Conservation (phyloP, 2,888 invertebrate genomes). For the Orthonevra nobilis region DNA sequence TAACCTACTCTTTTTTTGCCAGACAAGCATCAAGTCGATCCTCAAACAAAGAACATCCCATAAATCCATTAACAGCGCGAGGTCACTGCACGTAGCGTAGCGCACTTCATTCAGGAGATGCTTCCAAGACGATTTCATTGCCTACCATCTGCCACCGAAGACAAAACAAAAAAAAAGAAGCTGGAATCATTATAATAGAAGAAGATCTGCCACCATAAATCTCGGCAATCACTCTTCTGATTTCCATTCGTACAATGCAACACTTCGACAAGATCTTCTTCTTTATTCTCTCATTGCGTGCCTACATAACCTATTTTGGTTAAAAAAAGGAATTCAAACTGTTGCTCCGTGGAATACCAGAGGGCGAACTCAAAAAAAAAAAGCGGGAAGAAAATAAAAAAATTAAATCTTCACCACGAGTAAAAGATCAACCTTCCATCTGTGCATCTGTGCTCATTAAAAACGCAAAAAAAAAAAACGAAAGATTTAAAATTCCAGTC, state of each 20-base stretch:
- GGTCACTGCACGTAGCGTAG: slow-evolving; percentile 33
- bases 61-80: slow-evolving; percentile 38
- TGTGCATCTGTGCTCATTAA: slow-evolving; percentile 63
- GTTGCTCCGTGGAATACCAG: slow-evolving; percentile 40
- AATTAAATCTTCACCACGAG: slow-evolving; percentile 53
- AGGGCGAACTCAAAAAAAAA: slow-evolving; percentile 12
- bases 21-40: too few relatives aligned
- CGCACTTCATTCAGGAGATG: slow-evolving; percentile 13
- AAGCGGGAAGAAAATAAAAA: slow-evolving; percentile 25
- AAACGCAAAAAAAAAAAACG: slow-evolving; percentile 16
- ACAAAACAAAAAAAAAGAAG: slow-evolving; percentile 17
- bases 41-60: too few relatives aligned
- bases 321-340: slow-evolving; percentile 29
- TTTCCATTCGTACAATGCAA: slow-evolving; percentile 32
- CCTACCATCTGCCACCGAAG: slow-evolving; percentile 48
- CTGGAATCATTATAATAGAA: too few relatives aligned
- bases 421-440: slow-evolving; percentile 42
- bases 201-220: slow-evolving; percentile 62
- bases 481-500: slow-evolving; percentile 43
- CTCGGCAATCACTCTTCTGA: slow-evolving; percentile 37
- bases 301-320: slow-evolving; percentile 56
- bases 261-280: neutral
- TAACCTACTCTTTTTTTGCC: too few relatives aligned
- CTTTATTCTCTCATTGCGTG: neutral
- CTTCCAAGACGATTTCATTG: neutral